Evolutionary conservation across 2,888 invertebrate genomes (phyloP), one percentile per base, ranked within the genome.

Genomic region (Cataglyphis livida): DNA sequence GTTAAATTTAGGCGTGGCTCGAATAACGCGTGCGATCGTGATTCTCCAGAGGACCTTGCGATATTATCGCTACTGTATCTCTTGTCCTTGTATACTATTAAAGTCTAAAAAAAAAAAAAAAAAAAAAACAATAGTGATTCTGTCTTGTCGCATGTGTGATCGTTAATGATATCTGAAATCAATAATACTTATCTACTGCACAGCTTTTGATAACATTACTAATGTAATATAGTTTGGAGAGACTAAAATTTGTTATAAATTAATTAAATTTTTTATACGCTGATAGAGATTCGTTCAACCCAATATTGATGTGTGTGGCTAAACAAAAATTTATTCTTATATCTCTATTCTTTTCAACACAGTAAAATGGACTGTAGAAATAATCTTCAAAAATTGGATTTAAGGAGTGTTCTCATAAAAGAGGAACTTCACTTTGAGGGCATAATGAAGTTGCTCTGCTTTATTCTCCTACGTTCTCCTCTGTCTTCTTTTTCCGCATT

Each of bases 21-120:
- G 25, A 28, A 5, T 51, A 35, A 51, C 38, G 75, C 65, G 32
- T 74, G 44, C 3, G 2, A 12, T 64, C 6, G 18, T 75, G 65
- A 66, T 76, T 76, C 51, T 76, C 75, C 6, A 38, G 78, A 78
- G 70, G 10, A 57, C 41, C 28, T 78, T 21, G 15, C 28, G 44
- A 54, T 78, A 57, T 28, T 59, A 73, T 73, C 41, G 28, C 21
- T 51, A 25, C 35, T 0, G 10, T 25, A 48, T 12, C 28, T 38
- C n/a, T 5, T 51, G 12, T 18, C 18, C 68, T 75, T 51, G 75
- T 35, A 38, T n/a, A 38, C 21, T 48, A 21, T 75, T n/a, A 32
- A 1, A 5, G 75, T 75, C 38, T 66, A 66, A 75, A 21, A 21
- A 75, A 75, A 75, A 75, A 66, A 75, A 66, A 75, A 75, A 75